Conservation (phyloP, 2,797 vertebrate species). For the Lateolabrax maculatus region DNA sequence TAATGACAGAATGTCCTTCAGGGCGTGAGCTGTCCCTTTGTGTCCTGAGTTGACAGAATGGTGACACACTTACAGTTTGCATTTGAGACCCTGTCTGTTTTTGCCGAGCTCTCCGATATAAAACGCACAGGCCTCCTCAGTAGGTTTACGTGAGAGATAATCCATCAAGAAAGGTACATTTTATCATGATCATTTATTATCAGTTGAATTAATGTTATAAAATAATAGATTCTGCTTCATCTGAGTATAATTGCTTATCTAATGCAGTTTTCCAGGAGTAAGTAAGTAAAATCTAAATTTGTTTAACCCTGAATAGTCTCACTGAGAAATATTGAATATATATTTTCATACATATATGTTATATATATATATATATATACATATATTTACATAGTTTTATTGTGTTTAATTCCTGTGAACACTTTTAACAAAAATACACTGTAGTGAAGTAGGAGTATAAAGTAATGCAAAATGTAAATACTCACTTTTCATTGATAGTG, state of each 20-base stretch:
- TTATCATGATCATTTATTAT: neutral
- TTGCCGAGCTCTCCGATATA: neutral
- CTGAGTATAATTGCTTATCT: neutral
- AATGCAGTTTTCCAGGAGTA: too few species aligned
- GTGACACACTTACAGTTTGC: constrained; percentile 26
- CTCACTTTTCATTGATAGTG: too few species aligned
- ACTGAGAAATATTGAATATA: too few species aligned
- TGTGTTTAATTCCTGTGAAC: neutral
- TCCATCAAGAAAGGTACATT: too few species aligned
- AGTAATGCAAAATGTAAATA: neutral
- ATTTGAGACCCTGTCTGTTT: neutral
- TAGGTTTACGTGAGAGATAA: neutral
- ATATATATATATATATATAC: too few species aligned
- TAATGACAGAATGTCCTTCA: constrained; percentile 20
- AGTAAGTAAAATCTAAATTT: neutral
- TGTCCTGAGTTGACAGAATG: constrained; percentile 11
- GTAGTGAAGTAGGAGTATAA: neutral
- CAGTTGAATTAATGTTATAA: too few species aligned
- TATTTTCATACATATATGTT: too few species aligned
- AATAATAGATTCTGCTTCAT: neutral
- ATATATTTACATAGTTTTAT: too few species aligned
- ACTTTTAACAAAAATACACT: neutral
- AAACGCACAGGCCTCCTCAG: neutral
- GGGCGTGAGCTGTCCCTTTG: constrained; percentile 3
- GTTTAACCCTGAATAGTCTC: neutral